phyloP scores from a whole-genome alignment of 2,797 vertebrate species.

The Poecilia picta region DNA sequence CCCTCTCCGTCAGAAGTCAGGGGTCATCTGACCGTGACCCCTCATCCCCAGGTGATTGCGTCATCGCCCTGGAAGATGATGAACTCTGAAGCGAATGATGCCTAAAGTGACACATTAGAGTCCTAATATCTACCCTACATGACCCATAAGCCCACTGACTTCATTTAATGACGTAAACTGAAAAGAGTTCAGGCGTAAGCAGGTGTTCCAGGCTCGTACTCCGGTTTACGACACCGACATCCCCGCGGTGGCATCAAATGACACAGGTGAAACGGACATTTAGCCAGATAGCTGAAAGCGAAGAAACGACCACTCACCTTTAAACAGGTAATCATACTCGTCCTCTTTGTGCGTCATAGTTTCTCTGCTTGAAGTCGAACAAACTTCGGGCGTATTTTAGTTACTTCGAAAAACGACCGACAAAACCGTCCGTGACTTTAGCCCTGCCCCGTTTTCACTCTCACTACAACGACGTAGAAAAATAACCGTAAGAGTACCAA shows the following conservation, averaged over 20 bases:
- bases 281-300: constrained; percentile 1
- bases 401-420: constrained; percentile 27
- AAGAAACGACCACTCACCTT: constrained; percentile 79
- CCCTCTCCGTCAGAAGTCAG: background rate
- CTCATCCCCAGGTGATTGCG: constrained; percentile 48
- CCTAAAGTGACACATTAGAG: constrained; percentile 3
- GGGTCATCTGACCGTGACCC: constrained; percentile 3
- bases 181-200: background rate
- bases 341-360: constrained; percentile 87
- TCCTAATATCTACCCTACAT: background rate
- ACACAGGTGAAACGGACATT: constrained; percentile 46
- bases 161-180: background rate
- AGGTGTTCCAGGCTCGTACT: constrained; percentile 19
- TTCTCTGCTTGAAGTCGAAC: constrained; percentile 37
- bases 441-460: constrained; percentile 1
- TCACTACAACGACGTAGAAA: background rate
- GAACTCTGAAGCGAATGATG: constrained; percentile 36
- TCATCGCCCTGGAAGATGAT: constrained; percentile 53
- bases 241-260: constrained; percentile 35
- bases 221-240: background rate
- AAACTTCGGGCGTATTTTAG: constrained; percentile 59
- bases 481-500: background rate
- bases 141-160: background rate
- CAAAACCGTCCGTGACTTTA: constrained; percentile 11
- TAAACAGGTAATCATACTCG: constrained; percentile 91